A percentile compares a stretch with the other conserved stretches of the same genome.
Conservation (phyloP, 1,140 invertebrate species). For the Drosophila nebulosa region DNA sequence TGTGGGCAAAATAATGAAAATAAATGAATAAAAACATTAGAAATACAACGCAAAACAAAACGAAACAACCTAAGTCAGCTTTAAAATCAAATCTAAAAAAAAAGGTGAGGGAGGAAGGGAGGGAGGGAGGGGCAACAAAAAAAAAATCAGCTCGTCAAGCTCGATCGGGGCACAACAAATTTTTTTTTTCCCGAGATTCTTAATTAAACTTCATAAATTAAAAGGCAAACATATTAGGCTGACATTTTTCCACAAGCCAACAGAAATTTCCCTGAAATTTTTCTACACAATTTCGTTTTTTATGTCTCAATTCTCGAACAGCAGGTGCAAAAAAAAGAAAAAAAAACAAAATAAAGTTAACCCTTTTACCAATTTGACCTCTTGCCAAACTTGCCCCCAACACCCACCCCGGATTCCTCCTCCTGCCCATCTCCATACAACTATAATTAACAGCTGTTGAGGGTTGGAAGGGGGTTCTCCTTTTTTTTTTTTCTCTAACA, state of each 20-base stretch:
- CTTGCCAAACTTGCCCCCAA: slow-evolving; percentile 34
- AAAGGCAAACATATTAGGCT: slow-evolving; percentile 58
- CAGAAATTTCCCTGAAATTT: slow-evolving; percentile 39
- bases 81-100: slow-evolving; percentile 36
- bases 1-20: slow-evolving; percentile 37
- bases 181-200: slow-evolving; percentile 42
- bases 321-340: slow-evolving; percentile 69
- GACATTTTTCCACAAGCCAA: slow-evolving; percentile 51
- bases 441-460: slow-evolving; percentile 78
- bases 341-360: slow-evolving; percentile 17
- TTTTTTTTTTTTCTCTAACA: not conserved
- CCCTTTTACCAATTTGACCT: slow-evolving; percentile 58
- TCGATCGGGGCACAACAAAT: slow-evolving; percentile 3
- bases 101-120: not conserved
- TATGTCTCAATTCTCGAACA: slow-evolving; percentile 71
- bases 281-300: slow-evolving; percentile 23
- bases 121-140: not conserved
- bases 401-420: slow-evolving; percentile 1
- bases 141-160: slow-evolving; percentile 16
- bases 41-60: slow-evolving; percentile 34
- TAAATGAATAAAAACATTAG: slow-evolving; percentile 10
- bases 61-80: slow-evolving; percentile 12
- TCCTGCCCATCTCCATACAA: slow-evolving; percentile 12
- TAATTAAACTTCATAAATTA: slow-evolving; percentile 76
- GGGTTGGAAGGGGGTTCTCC: not conserved